Conservation (phyloP, 1,140 invertebrate species). For the Caenorhabditis remanei region DNA sequence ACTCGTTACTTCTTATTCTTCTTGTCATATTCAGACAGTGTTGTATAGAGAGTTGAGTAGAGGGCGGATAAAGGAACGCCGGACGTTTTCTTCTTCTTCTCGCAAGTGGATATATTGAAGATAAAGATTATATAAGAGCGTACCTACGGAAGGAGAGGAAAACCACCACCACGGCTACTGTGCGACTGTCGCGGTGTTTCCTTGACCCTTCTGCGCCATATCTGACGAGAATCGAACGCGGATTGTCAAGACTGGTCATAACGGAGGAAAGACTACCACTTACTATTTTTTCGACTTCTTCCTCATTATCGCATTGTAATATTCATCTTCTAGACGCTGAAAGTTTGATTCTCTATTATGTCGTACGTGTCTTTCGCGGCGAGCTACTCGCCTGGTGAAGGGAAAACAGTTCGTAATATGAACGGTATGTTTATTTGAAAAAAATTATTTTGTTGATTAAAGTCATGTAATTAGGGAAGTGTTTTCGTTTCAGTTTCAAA, state of each 20-base stretch:
- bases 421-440: constrained; percentile 27
- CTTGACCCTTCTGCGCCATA: constrained; percentile 49
- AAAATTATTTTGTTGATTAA: too few relatives aligned
- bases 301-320: background rate
- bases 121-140: constrained; percentile 52
- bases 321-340: constrained; percentile 18
- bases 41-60: constrained; percentile 18
- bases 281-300: constrained; percentile 30
- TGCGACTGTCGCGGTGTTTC: constrained; percentile 28
- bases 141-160: background rate
- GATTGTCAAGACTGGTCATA: constrained; percentile 43
- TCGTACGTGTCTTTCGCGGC: constrained; percentile 40
- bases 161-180: constrained; percentile 36
- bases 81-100: constrained; percentile 24
- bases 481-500: too few relatives aligned
- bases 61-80: constrained; percentile 31
- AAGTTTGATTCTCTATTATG: background rate
- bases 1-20: constrained; percentile 36
- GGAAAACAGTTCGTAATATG: constrained; percentile 13
- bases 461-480: too few relatives aligned
- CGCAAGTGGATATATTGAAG: constrained; percentile 19
- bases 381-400: constrained; percentile 48
- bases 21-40: constrained; percentile 39
- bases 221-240: constrained; percentile 48
- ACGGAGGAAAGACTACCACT: constrained; percentile 51